Conservation (phyloP, 2,888 invertebrate species). For the Panopea generosa region DNA sequence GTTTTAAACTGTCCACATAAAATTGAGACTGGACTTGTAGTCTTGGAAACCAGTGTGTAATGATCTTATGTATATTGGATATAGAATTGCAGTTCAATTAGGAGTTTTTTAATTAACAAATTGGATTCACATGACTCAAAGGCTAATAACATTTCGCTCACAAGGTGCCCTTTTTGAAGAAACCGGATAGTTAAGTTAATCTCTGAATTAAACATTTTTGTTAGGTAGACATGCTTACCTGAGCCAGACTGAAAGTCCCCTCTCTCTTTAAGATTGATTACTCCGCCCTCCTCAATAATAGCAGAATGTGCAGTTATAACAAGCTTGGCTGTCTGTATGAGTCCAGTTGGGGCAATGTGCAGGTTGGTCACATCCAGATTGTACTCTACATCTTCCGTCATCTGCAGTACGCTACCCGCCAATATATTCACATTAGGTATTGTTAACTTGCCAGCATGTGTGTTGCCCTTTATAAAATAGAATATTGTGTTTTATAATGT, state of each 20-base stretch:
- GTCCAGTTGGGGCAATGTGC: constrained; percentile 54
- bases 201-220: too few species aligned
- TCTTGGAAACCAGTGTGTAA: too few species aligned
- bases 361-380: constrained; percentile 27
- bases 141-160: too few species aligned
- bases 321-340: constrained; percentile 44
- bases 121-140: too few species aligned
- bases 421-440: constrained; percentile 47
- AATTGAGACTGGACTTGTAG: too few species aligned
- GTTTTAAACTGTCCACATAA: too few species aligned
- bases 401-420: constrained; percentile 39
- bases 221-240: constrained; percentile 60
- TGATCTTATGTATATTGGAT: too few species aligned
- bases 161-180: too few species aligned
- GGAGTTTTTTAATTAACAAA: too few species aligned
- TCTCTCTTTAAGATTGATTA: constrained; percentile 53
- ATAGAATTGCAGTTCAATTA: too few species aligned
- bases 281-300: constrained; percentile 64
- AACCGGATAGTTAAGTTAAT: too few species aligned
- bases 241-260: constrained; percentile 43
- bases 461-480: constrained; percentile 23
- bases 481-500: too few species aligned
- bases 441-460: constrained; percentile 24
- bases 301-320: constrained; percentile 32
- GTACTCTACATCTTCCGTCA: constrained; percentile 49